Percentiles rank a stretch among this genome's conserved stretches.
Conservation (phyloP, 2,797 vertebrate genomes). For the Rousettus madagascariensis region DNA sequence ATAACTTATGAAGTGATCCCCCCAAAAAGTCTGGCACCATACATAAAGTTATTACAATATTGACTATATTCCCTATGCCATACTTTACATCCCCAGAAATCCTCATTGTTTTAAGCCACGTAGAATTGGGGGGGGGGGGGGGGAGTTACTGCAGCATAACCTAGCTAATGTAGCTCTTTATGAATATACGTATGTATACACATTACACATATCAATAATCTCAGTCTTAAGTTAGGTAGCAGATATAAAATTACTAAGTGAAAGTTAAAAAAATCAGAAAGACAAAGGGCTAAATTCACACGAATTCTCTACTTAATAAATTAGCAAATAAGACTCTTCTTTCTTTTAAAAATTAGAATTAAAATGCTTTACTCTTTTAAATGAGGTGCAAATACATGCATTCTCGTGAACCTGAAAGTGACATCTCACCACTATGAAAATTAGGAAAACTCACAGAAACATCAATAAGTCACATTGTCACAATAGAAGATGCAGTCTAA, state of each 20-base stretch:
- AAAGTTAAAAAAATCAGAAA: slow-evolving; percentile 3
- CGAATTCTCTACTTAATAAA: background rate
- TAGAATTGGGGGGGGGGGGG: background rate
- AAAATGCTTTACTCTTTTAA: background rate
- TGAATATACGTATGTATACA: too few species aligned
- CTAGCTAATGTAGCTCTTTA: background rate
- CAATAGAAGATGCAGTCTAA: background rate
- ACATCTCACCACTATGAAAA: background rate
- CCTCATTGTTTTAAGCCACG: background rate
- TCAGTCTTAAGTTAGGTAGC: background rate
- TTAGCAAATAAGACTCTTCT: background rate
- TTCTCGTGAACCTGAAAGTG: background rate
- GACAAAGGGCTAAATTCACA: background rate
- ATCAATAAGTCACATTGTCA: background rate
- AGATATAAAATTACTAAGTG: background rate
- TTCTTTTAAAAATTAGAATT: background rate
- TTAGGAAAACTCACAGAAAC: background rate
- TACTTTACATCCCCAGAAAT: too few species aligned
- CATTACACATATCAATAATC: background rate
- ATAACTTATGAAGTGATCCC: too few species aligned
- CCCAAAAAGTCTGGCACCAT: too few species aligned
- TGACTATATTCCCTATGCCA: too few species aligned
- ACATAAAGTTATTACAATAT: too few species aligned
- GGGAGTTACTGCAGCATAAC: background rate
- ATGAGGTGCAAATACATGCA: background rate